Conservation (phyloP, 2,888 invertebrate genomes). For the Synergus gifuensis region DNA sequence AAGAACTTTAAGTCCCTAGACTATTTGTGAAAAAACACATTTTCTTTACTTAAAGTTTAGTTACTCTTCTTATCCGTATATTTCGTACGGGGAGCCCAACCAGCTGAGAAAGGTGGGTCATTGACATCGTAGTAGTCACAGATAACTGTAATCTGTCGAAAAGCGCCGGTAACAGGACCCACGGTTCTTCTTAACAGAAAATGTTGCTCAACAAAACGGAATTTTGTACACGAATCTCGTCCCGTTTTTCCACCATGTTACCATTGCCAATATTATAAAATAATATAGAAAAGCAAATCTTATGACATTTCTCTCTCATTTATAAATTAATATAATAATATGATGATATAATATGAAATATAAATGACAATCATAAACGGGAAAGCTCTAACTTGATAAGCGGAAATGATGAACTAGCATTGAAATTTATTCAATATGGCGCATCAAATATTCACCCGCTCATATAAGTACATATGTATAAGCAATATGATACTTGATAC, state of each 20-base stretch:
- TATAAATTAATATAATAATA: no score
- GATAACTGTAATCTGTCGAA: conserved; percentile 76
- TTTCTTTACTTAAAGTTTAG: background rate
- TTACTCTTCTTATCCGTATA: background rate
- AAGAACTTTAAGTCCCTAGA: no score
- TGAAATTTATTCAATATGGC: no score
- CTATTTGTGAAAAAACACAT: no score
- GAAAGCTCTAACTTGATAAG: no score
- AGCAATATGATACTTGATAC: background rate
- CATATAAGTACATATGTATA: no score
- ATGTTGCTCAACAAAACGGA: background rate
- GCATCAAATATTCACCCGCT: background rate
- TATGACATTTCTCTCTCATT: no score
- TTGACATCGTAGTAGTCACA: conserved; percentile 70
- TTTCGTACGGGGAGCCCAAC: conserved; percentile 12
- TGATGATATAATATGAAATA: no score
- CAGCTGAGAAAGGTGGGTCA: conserved; percentile 67
- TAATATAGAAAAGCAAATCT: background rate
- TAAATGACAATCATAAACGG: no score
- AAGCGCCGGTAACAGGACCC: conserved; percentile 54
- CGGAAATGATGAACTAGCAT: no score
- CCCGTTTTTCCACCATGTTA: background rate
- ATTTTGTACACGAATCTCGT: background rate
- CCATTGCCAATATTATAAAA: background rate
- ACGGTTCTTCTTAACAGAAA: conserved; percentile 34